Evolutionary conservation across 2,888 invertebrate species (phyloP).

Genomic region (Oligia fasciuncula): DNA sequence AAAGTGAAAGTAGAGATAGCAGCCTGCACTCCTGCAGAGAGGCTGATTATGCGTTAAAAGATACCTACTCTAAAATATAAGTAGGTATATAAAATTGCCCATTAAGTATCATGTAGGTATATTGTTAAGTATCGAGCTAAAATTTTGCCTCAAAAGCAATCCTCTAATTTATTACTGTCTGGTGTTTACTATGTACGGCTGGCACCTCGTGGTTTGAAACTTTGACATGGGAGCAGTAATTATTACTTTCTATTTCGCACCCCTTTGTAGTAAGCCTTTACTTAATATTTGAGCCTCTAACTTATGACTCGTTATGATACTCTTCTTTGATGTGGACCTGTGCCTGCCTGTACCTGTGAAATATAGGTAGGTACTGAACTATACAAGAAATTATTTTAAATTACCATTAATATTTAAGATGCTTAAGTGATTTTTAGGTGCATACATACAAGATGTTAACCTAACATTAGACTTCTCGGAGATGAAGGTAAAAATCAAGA

Average conservation of each 20-base stretch:
- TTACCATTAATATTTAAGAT: background rate
- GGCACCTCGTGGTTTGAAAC: constrained; percentile 33
- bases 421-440: background rate
- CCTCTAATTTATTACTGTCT: constrained; percentile 46
- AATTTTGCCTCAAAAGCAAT: constrained; percentile 33
- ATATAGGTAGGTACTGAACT: too few relatives aligned
- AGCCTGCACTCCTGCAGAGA: too few relatives aligned
- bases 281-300: constrained; percentile 5
- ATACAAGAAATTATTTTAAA: background rate
- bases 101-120: constrained; percentile 2
- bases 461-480: background rate
- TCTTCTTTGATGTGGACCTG: constrained; percentile 15
- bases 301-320: constrained; percentile 19
- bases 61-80: background rate
- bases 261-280: constrained; percentile 2
- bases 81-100: background rate
- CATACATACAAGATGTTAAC: background rate
- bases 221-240: constrained; percentile 34
- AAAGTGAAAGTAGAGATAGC: too few relatives aligned
- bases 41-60: background rate
- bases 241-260: constrained; percentile 37
- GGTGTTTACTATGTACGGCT: constrained; percentile 11
- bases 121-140: constrained; percentile 13
- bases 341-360: too few relatives aligned
- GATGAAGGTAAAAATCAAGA: background rate